Base-by-base conservation (phyloP, 2,888 invertebrate genomes). In the Elegia similella region DNA sequence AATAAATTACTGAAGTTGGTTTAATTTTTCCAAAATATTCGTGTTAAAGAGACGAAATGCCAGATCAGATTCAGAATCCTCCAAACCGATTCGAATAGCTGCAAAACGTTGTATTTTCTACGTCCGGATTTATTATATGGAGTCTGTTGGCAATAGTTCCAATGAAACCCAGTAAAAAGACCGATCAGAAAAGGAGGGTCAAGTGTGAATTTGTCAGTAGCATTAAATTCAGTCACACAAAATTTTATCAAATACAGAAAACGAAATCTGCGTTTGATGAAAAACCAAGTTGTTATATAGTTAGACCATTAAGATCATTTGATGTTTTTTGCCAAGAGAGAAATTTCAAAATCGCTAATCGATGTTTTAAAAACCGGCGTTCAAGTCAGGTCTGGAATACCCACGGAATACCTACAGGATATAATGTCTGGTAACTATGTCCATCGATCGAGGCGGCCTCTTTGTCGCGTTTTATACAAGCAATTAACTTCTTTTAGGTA, bases 401-500 rank as follows among this genome's bases (percentile, higher is more conserved):
- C 70, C 72, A 71, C 75, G 69, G 69, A 66, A 72, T 78, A 65
- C 69, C 70, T 72, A 71, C 75, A 73, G 73, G 62, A 62, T 72
- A 78, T 79, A 75, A 78, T 74, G 72, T 73, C 69, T 66, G 67
- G 65, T 69, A 67, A 75, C 72, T 80, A 79, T 78, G 73, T 72
- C 66, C 68, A 68, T 72, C 64, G 73, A 69, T 67, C 69, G 65
- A 69, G 68, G 70, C 74, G 69, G 70, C 63, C 58, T 67, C 75
- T 74, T 79, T 77, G 73, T 69, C 68, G 76, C 69, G 70, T 64
- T 71, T 71, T 72, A 68, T 70, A 72, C 69, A 68, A 72, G 67
- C 76, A 78, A 80, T 80, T 80, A 78, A 68, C 73, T 81, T 82
- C 70, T 80, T 83, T 68, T 67, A n/a, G n/a, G n/a, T n/a, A 58